Evolutionary conservation across 2,113 vertebrate species (phyloP), one percentile per base, ranked within the genome.

Genomic region (Melanostigma gelatinosum): DNA sequence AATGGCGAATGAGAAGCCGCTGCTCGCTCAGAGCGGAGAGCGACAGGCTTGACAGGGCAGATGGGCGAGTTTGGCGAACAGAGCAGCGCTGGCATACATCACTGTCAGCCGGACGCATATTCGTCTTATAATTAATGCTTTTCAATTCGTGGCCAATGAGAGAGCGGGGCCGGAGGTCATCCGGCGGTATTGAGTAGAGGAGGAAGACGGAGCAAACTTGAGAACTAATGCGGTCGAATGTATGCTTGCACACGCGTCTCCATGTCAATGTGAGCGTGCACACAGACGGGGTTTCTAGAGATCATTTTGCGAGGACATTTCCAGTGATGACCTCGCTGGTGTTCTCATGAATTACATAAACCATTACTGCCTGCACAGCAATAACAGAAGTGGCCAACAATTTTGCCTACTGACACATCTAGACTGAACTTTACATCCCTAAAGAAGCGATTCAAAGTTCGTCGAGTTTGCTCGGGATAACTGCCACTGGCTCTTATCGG

Each of bases 121-220:
- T 87, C 77, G 44, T 87, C 90, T 88, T 80, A 80, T 90, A 93
- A 92, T 91, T 82, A 87, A 93, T 91, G 88, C 71, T 86, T 89
- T 90, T 87, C 89, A 92, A 93, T 92, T 90, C 90, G 79, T 27
- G 78, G 62, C 71, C 85, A 88, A 88, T 89, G 75, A 88, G 74
- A 71, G 58, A 77, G 62, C 75, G 78, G 69, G 79, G 89, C 16
- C 64, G 6, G 52, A 77, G 88, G 89, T 91, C 90, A 72, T 36
- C 40, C 11, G 40, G 48, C 16, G 9, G 50, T 9, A 65, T n/a
- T 46, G 79, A 75, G 34, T 66, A 36, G 65, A 62, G 61, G 60
- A 71, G 20, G 32, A 69, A n/a, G 69, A 86, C 0, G 58, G 55
- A 13, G 61, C 34, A 75, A 79, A 85, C 58, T 70, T 60, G 58